Conservation (phyloP, 2,888 invertebrate species). For the Diarsia brunnea region DNA sequence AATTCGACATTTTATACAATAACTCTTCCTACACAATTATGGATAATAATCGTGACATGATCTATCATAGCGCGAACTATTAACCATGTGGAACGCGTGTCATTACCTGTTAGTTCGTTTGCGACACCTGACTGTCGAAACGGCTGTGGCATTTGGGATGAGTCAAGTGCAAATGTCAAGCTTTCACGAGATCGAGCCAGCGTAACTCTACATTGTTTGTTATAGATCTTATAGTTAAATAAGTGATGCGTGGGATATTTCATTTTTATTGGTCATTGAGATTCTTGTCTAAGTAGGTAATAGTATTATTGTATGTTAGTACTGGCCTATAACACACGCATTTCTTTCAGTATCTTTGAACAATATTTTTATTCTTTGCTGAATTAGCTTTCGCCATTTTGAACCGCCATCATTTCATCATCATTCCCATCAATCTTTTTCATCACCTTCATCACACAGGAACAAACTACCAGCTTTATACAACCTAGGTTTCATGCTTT, state of each 20-base stretch:
- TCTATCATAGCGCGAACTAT: slow-evolving; percentile 44
- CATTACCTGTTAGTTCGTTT: slow-evolving; percentile 58
- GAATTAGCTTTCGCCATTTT: not conserved
- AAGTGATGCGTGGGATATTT: slow-evolving; percentile 10
- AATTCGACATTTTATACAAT: slow-evolving; percentile 1
- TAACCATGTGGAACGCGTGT: slow-evolving; percentile 44
- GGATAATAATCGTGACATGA: slow-evolving; percentile 36
- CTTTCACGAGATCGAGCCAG: slow-evolving; percentile 69
- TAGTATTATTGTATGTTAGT: not conserved
- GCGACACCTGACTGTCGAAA: slow-evolving; percentile 72
- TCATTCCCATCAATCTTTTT: too few species aligned
- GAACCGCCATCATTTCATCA: too few species aligned
- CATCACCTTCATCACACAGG: too few species aligned
- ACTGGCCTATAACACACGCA: too few species aligned
- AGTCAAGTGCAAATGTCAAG: slow-evolving; percentile 77
- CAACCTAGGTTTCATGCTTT: not conserved
- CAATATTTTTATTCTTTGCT: not conserved
- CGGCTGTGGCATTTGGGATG: slow-evolving; percentile 76
- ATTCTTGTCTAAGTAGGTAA: slow-evolving; percentile 4
- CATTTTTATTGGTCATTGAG: slow-evolving; percentile 26
- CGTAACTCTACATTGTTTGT: slow-evolving; percentile 47
- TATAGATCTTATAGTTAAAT: slow-evolving; percentile 47
- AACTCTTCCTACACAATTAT: slow-evolving; percentile 26
- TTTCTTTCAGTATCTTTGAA: not conserved
- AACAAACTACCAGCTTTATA: not conserved